Percentiles rank a stretch among this genome's conserved stretches.
Evolutionary conservation across 2,888 invertebrate genomes (phyloP).

Genomic region (Stegana nigrithorax): DNA sequence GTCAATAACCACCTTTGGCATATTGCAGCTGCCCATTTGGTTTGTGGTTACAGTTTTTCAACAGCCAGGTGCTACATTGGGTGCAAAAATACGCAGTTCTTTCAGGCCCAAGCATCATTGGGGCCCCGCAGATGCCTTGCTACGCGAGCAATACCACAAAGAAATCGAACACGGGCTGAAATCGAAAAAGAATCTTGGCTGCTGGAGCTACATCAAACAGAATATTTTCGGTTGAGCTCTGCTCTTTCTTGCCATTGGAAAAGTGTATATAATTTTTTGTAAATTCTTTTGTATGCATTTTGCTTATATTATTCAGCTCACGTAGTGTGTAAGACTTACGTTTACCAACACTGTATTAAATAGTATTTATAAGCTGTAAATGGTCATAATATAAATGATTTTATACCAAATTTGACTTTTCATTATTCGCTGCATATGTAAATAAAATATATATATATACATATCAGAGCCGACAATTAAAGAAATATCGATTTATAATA

Average conservation of each 20-base stretch:
- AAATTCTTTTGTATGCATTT: background rate
- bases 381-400: too few relatives aligned
- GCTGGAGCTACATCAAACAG: conserved; percentile 55
- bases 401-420: too few relatives aligned
- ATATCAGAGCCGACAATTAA: too few relatives aligned
- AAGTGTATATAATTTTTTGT: background rate
- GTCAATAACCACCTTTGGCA: conserved; percentile 69
- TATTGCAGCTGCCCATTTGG: conserved; percentile 70
- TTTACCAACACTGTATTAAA: conserved; percentile 13
- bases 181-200: conserved; percentile 44
- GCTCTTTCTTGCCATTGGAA: background rate
- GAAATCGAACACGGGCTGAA: conserved; percentile 54
- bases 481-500: too few relatives aligned
- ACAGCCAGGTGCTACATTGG: conserved; percentile 55
- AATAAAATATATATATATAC: too few relatives aligned
- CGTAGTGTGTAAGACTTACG: background rate
- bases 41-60: conserved; percentile 59
- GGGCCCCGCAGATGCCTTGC: conserved; percentile 71
- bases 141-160: conserved; percentile 71
- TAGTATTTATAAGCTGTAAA: conserved; percentile 27
- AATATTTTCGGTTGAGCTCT: conserved; percentile 57
- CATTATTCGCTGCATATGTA: too few relatives aligned
- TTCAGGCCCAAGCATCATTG: conserved; percentile 71
- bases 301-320: background rate
- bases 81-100: conserved; percentile 66